phyloP scores from a whole-genome alignment of 2,888 invertebrate species.

The Aspidiotus destructor region DNA sequence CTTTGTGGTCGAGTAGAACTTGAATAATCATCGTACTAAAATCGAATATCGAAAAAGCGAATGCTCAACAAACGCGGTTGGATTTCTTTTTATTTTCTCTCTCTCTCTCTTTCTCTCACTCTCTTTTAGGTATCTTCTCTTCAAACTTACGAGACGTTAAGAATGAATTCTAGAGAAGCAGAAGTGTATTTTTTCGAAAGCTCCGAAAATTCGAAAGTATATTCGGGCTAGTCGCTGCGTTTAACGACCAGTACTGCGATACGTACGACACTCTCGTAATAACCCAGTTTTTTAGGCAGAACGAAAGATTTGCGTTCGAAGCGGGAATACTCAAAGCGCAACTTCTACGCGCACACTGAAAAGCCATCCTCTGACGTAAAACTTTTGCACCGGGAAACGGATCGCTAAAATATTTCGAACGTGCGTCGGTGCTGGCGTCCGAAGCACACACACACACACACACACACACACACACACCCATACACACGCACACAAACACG shows the following conservation, averaged over 20 bases:
- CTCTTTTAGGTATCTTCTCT: not conserved
- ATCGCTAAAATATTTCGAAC: conserved; percentile 33
- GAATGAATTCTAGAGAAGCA: too few species aligned
- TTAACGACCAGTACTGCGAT: conserved; percentile 20
- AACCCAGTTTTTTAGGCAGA: conserved; percentile 32
- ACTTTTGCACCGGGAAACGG: conserved; percentile 32
- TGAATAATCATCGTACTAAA: too few species aligned
- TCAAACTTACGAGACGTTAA: not conserved
- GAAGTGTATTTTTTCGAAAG: too few species aligned
- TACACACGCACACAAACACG: conserved; percentile 16
- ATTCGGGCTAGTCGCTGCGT: conserved; percentile 12
- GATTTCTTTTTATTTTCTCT: not conserved
- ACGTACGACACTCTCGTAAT: conserved; percentile 28
- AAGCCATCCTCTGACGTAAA: conserved; percentile 31
- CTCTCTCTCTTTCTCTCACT: not conserved
- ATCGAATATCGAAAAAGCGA: not conserved
- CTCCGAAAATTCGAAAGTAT: not conserved
- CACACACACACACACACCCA: conserved; percentile 18
- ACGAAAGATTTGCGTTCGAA: conserved; percentile 32
- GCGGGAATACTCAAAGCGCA: conserved; percentile 19
- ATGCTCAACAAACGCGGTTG: not conserved
- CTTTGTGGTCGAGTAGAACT: too few species aligned
- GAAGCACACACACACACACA: conserved; percentile 9
- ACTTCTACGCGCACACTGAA: conserved; percentile 29
- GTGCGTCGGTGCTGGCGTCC: conserved; percentile 25